These are phyloP conservation scores for Hystrix cristata DNA, from an alignment of 2,113 vertebrate genomes.

Conservation along the genomic window DNA sequence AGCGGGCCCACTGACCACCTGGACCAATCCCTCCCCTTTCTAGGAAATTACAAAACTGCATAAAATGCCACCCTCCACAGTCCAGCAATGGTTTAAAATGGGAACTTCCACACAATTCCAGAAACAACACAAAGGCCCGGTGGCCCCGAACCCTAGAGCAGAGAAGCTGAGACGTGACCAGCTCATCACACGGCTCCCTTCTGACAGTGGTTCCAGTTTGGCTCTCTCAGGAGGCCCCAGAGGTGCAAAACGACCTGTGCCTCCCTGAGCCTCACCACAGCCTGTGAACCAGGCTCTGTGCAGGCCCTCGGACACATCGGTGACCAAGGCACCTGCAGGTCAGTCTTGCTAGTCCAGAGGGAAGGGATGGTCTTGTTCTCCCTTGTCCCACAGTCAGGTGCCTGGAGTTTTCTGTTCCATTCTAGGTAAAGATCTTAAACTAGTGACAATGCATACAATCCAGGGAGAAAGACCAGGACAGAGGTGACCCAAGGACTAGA, in stretches of 20 bases:
- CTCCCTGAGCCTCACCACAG: not conserved
- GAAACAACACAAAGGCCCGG: not conserved
- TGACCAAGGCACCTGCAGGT: not conserved
- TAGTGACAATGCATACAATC: not conserved
- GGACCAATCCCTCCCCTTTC: not conserved
- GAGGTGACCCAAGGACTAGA: not conserved
- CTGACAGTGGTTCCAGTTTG: not conserved
- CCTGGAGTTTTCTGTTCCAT: not conserved
- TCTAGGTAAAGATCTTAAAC: not conserved
- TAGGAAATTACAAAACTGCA: not conserved
- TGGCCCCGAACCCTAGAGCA: not conserved
- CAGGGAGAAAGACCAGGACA: not conserved
- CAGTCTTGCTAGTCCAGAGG: not conserved
- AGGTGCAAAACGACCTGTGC: not conserved
- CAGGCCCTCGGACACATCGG: not conserved
- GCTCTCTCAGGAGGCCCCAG: not conserved
- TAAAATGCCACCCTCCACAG: not conserved
- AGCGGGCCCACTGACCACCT: not conserved
- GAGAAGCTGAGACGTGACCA: rapidly evolving
- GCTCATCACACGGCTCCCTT: not conserved
- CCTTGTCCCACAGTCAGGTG: not conserved
- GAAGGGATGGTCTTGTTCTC: too few species aligned
- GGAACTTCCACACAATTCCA: not conserved
- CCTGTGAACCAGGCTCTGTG: not conserved
- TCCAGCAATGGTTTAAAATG: not conserved